A percentile compares a stretch with the other conserved stretches of the same genome.
Conservation (phyloP, 2,888 invertebrate species). For the Eretmocerus hayati region DNA sequence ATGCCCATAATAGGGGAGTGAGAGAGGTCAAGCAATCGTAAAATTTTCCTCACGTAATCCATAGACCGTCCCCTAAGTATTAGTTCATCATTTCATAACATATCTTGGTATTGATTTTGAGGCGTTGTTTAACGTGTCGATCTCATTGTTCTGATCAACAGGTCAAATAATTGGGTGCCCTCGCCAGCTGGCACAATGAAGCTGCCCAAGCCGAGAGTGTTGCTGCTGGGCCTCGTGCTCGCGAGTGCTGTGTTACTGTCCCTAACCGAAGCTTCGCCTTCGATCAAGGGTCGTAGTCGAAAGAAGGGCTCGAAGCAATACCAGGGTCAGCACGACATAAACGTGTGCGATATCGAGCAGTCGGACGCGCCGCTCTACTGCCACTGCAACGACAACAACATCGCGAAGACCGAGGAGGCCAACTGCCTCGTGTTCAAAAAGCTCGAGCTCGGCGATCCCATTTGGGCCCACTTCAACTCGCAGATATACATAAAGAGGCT, state of each 20-base stretch:
- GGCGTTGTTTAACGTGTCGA: too few relatives aligned
- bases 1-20: too few relatives aligned
- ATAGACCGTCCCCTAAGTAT: too few relatives aligned
- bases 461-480: conserved; percentile 69
- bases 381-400: conserved; percentile 49
- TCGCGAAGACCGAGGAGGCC: conserved; percentile 58
- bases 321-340: conserved; percentile 32
- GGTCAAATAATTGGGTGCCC: too few relatives aligned
- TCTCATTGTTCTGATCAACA: too few relatives aligned
- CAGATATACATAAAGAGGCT: conserved; percentile 65
- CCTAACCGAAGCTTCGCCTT: too few relatives aligned
- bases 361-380: conserved; percentile 59
- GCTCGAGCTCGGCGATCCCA: conserved; percentile 60
- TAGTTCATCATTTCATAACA: background rate
- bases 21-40: too few relatives aligned
- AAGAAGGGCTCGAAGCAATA: conserved; percentile 29
- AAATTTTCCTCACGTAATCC: too few relatives aligned
- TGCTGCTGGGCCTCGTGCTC: conserved; percentile 21
- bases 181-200: too few relatives aligned
- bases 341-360: conserved; percentile 55
- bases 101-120: too few relatives aligned
- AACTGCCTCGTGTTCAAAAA: conserved; percentile 72
- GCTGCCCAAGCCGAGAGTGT: conserved; percentile 1
- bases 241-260: conserved; percentile 24
- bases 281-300: conserved; percentile 27